These are phyloP conservation scores for Drosophila affinis DNA, from an alignment of 2,888 invertebrate species.

Conservation along the genomic window DNA sequence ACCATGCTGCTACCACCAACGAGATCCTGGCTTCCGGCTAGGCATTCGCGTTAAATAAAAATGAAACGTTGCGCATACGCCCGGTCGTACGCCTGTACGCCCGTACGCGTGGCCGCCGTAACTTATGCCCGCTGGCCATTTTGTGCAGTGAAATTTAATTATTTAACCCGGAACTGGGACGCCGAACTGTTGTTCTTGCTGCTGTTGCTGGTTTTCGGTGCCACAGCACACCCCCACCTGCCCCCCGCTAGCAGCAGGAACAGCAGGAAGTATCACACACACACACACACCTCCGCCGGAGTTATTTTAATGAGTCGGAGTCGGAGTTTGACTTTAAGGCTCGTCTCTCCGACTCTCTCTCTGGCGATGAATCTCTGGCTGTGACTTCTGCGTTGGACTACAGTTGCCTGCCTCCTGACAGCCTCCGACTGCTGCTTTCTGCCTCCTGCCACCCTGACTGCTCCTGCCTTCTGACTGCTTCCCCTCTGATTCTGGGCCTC, in stretches of 20 bases:
- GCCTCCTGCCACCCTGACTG: no score
- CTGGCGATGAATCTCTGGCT: slow-evolving; percentile 19
- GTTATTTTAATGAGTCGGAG: slow-evolving; percentile 70
- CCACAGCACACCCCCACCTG: slow-evolving; percentile 26
- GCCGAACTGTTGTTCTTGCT: slow-evolving; percentile 52
- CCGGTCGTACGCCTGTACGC: slow-evolving; percentile 63
- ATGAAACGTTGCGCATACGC: slow-evolving; percentile 76
- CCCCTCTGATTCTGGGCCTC: neutral
- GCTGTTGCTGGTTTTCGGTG: slow-evolving; percentile 49
- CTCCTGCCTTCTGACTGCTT: neutral
- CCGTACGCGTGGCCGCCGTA: slow-evolving; percentile 72
- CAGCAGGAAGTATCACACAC: slow-evolving; percentile 68
- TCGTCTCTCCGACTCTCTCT: slow-evolving; percentile 19
- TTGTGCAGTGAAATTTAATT: slow-evolving; percentile 73
- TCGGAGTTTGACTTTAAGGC: slow-evolving; percentile 60
- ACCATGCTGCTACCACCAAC: slow-evolving; percentile 7
- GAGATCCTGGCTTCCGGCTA: slow-evolving; percentile 75
- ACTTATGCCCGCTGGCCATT: slow-evolving; percentile 80
- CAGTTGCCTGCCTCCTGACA: slow-evolving; percentile 10
- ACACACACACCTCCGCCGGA: slow-evolving; percentile 55
- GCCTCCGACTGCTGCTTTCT: neutral
- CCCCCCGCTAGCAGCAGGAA: neutral
- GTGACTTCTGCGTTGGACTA: neutral
- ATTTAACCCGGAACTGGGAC: slow-evolving; percentile 77
- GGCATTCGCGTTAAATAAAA: slow-evolving; percentile 72